These are phyloP conservation scores for Cyphomyrmex costatus DNA, from an alignment of 1,140 invertebrate genomes.

Conservation along the genomic window DNA sequence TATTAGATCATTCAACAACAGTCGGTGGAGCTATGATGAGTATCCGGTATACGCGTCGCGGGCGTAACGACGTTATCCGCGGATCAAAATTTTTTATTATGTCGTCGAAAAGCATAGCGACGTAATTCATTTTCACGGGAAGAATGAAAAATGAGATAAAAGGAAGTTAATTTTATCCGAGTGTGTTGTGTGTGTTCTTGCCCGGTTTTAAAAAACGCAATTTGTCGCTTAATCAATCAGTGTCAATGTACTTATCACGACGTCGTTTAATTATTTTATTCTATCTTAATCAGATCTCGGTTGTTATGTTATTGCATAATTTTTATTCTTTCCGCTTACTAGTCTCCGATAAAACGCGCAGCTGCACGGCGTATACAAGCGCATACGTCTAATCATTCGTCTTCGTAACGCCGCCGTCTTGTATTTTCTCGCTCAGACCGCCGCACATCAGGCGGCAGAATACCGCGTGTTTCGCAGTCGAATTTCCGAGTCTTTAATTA, in stretches of 20 bases:
- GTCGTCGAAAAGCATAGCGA: no score
- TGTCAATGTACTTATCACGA: constrained; percentile 16
- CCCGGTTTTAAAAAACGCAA: background rate
- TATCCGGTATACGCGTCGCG: constrained; percentile 15
- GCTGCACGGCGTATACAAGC: background rate
- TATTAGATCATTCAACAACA: constrained; percentile 4
- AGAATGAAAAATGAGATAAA: background rate
- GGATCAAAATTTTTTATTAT: background rate
- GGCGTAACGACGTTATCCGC: background rate
- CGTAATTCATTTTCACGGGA: background rate
- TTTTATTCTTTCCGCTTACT: constrained; percentile 5
- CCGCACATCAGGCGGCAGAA: constrained; percentile 35
- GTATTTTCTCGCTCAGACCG: constrained; percentile 44
- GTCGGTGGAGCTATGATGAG: background rate
- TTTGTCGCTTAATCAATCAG: constrained; percentile 42
- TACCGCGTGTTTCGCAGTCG: constrained; percentile 44
- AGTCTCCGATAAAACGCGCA: constrained; percentile 22
- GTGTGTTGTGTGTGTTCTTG: background rate
- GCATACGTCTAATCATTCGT: constrained; percentile 55
- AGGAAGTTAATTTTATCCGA: background rate
- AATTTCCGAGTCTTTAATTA: constrained; percentile 60
- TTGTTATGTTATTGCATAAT: constrained; percentile 30
- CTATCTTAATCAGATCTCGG: constrained; percentile 34
- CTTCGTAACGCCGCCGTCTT: constrained; percentile 49
- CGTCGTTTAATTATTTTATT: constrained; percentile 31